A percentile compares a stretch with the other conserved stretches of the same genome.
Evolutionary conservation across 2,113 vertebrate genomes (phyloP).

Genomic region (Sprattus sprattus): DNA sequence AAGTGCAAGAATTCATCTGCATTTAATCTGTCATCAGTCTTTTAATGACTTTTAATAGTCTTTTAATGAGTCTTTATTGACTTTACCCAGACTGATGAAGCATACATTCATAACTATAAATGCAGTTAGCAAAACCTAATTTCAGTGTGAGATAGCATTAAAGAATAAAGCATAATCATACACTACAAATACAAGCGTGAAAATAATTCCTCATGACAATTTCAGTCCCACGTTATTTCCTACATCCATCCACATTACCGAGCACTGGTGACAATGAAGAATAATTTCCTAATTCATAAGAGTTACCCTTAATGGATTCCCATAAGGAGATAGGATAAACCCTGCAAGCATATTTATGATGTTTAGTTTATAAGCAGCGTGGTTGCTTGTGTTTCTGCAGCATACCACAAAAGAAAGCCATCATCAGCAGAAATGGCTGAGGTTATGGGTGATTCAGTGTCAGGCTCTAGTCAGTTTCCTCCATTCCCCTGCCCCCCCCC

Average conservation of each 20-base stretch:
- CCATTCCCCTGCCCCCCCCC: slow-evolving; percentile 32
- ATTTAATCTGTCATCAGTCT: not conserved
- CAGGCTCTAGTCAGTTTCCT: slow-evolving; percentile 56
- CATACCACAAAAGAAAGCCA: slow-evolving; percentile 35
- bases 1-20: not conserved
- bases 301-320: not conserved
- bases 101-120: not conserved
- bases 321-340: not conserved
- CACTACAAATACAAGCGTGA: not conserved
- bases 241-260: not conserved
- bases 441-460: slow-evolving; percentile 58
- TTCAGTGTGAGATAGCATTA: not conserved
- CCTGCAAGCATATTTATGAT: not conserved
- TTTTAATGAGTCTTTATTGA: not conserved
- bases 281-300: not conserved
- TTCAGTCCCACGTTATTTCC: not conserved
- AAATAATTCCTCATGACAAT: not conserved
- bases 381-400: too few species aligned
- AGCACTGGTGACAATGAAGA: not conserved
- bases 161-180: not conserved
- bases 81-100: not conserved
- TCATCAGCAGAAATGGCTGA: slow-evolving; percentile 48
- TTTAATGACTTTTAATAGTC: too few species aligned
- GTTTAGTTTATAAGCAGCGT: not conserved
- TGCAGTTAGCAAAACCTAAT: not conserved